These are phyloP conservation scores for Oncorhynchus keta DNA, from an alignment of 2,113 vertebrate species.

Conservation along the genomic window DNA sequence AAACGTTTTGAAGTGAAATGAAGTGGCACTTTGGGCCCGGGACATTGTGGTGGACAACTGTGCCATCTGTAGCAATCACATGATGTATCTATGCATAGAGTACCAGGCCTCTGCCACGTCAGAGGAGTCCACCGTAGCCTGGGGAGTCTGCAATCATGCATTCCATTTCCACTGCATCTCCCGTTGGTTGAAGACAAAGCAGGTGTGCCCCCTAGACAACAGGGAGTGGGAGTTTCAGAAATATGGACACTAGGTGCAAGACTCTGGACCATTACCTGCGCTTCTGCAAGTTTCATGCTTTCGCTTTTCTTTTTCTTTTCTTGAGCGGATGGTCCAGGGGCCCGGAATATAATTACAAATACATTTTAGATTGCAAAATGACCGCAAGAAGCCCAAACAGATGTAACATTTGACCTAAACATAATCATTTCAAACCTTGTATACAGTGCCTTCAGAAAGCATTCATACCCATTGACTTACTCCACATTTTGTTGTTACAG, in stretches of 20 bases:
- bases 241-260: no score
- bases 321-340: no score
- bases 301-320: neutral
- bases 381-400: no score
- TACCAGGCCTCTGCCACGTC: constrained; percentile 98
- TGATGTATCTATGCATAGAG: constrained; percentile 99
- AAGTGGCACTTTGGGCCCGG: constrained; percentile 98
- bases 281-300: constrained; percentile 7
- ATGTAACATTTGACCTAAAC: no score
- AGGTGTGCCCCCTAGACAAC: constrained; percentile 74
- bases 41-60: constrained; percentile 99
- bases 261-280: neutral
- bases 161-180: constrained; percentile 99
- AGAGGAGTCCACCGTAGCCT: constrained; percentile 97
- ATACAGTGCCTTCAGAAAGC: no score
- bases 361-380: no score
- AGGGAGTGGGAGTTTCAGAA: no score
- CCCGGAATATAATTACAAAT: no score
- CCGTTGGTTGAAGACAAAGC: constrained; percentile 97
- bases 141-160: constrained; percentile 98
- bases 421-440: no score
- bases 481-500: no score
- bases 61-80: constrained; percentile 98
- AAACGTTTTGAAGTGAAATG: constrained; percentile 98
- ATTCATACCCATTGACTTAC: no score